Conservation (phyloP, 2,113 vertebrate genomes). For the Furnarius figulus region DNA sequence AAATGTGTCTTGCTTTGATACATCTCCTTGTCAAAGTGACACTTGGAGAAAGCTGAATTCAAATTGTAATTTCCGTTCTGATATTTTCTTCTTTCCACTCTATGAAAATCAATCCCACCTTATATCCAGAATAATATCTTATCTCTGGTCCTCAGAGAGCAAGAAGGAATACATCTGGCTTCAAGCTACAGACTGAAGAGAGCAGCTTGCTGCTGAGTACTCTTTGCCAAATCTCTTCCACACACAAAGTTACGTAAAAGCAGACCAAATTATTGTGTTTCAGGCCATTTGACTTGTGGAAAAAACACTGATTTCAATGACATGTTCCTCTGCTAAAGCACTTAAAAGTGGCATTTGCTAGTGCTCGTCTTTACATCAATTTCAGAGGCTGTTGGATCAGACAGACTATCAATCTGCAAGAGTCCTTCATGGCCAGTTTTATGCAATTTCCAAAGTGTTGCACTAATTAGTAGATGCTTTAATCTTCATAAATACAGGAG, state of each 20-base stretch:
- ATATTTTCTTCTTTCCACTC: not conserved
- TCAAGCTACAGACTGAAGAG: not conserved
- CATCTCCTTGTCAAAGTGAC: not conserved
- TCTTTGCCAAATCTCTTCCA: not conserved
- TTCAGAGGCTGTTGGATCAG: not conserved
- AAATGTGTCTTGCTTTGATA: not conserved
- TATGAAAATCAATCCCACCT: not conserved
- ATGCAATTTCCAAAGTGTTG: not conserved
- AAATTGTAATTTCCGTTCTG: not conserved
- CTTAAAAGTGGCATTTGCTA: not conserved
- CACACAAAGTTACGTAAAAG: not conserved
- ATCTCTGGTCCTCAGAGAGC: not conserved
- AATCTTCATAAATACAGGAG: slow-evolving; percentile 31
- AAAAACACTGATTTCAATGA: not conserved
- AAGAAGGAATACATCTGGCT: not conserved
- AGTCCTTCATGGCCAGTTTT: slow-evolving; percentile 30
- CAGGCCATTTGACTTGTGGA: not conserved
- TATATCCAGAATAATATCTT: not conserved
- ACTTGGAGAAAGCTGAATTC: not conserved
- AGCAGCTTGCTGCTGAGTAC: not conserved
- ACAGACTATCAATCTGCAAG: not conserved
- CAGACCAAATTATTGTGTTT: not conserved
- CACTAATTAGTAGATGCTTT: slow-evolving; percentile 34
- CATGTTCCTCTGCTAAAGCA: slow-evolving; percentile 1
- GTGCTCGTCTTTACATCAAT: not conserved